Base-by-base conservation (phyloP, 2,797 vertebrate genomes). In the Hemitrygon akajei region DNA sequence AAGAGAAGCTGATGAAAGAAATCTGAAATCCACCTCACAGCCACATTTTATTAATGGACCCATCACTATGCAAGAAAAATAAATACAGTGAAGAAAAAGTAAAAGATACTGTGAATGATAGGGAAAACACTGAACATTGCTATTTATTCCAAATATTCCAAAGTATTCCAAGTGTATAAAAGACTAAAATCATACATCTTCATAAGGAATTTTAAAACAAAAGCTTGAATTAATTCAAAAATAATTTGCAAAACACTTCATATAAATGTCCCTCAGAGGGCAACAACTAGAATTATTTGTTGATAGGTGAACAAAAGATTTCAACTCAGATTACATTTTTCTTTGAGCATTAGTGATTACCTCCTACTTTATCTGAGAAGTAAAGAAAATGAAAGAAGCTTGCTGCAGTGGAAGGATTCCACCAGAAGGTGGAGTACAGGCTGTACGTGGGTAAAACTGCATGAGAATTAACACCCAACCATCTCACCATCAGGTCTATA, bases 351-450 rank as follows among this genome's bases (percentile, higher is more conserved):
- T 30, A 56, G 10, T 27, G 7, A 73, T 10, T 73, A 66, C 34
- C 37, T 92, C n/a, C 34, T 22, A 73, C 37, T 37, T 47, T 40
- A 47, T 40, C 84, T 56, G 37, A 75, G 37, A 4, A 75, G n/a
- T 87, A 22, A 73, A 71, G 7, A 40, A 11, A 71, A 92, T 27
- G 22, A 47, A 73, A 56, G 37, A 71, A 40, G 22, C 27, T 71
- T 92, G 91, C 14, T 93, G 91, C 56, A 75, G 47, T 93, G 69
- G 40, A 30, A 27, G 22, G 25, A 25, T 93, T 93, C 91, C 47
- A 93, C n/a, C 91, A 93, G 25, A 18, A 93, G 91, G 71, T 93
- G 91, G 91, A 56, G 91, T 56, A 56, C 22, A 47, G 71, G 37
- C 25, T 93, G 89, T 34, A n/a, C 12, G 30, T 47, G 66, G 69